A percentile compares a stretch with the other conserved stretches of the same genome.
These are phyloP conservation scores for Athene cunicularia DNA, from an alignment of 2,113 vertebrate genomes.

Conservation along the genomic window DNA sequence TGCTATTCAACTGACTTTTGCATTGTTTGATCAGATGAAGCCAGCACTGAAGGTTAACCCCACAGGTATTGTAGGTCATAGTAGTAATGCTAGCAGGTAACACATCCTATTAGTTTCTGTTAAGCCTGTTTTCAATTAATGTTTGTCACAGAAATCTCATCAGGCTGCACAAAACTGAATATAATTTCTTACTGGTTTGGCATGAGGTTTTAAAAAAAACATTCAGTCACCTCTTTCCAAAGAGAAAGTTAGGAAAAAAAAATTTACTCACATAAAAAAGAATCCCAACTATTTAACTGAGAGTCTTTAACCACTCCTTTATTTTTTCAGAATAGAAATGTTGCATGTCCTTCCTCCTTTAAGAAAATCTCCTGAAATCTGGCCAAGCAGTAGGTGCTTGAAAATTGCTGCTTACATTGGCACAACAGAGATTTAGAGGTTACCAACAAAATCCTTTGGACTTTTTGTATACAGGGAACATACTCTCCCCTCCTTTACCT, in stretches of 20 bases:
- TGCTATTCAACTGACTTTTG: background rate
- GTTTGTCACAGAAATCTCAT: background rate
- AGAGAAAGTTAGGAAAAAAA: background rate
- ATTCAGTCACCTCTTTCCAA: background rate
- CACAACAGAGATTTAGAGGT: background rate
- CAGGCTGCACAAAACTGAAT: background rate
- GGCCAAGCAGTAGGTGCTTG: background rate
- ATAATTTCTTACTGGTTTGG: background rate
- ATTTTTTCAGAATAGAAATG: background rate
- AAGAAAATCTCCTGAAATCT: background rate
- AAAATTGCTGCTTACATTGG: background rate
- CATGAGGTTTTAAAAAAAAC: background rate
- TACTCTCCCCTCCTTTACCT: background rate
- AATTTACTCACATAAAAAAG: background rate
- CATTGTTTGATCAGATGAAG: rapidly evolving
- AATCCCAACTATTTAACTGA: background rate
- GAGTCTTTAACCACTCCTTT: background rate
- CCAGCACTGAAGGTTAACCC: background rate
- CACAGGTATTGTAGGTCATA: background rate
- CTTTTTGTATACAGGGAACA: background rate
- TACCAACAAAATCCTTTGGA: background rate
- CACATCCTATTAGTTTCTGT: background rate
- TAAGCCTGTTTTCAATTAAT: background rate
- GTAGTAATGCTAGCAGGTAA: background rate
- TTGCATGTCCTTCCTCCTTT: rapidly evolving